Evolutionary conservation across 2,113 vertebrate species (phyloP), one percentile per base, ranked within the genome.

Genomic region (Petromus typicus): DNA sequence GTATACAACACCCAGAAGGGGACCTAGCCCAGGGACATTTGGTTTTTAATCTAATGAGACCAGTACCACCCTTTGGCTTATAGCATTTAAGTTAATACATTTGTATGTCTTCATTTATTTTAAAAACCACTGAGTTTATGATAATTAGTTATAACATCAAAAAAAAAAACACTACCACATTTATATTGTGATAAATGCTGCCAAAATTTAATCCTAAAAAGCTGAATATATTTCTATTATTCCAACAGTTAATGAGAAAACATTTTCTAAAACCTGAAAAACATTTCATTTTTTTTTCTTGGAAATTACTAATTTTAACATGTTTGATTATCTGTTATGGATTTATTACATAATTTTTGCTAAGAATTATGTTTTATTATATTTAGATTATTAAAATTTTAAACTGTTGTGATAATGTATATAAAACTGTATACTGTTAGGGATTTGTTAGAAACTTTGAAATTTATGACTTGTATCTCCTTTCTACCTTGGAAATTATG

Each of bases 211-310:
- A 57, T 90, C 71, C 40, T 17, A 6, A 5, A 93, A 87, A 56
- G 30, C 43, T 89, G 45, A 88, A 61, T 82, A 87, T 89, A 64
- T 83, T 88, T 86, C 75, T 80, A 80, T 32, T 87, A 76, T 27
- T 67, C 18, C 7, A 93, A 37, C 22, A 96, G 75, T 66, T 91
- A 37, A 83, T 63, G 69, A 71, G 37, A 76, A 94, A 95, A 86
- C 23, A 64, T 51, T 83, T 69, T 30, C 63, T 80, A 27, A 84
- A 85, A 94, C 80, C 48, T 96, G n/a, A 93, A 89, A 95, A 86
- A 22, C 63, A 75, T 48, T 90, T 75, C 10, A 25, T 34, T 89
- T 92, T 83, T 73, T 93, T 95, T 78, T 6, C 86, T 63, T 87
- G 78, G 27, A 23, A 84, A 9, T 84, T 37, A 75, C 43, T 89